Conservation (phyloP, 2,797 vertebrate species). For the Halcyon smyrnensis region DNA sequence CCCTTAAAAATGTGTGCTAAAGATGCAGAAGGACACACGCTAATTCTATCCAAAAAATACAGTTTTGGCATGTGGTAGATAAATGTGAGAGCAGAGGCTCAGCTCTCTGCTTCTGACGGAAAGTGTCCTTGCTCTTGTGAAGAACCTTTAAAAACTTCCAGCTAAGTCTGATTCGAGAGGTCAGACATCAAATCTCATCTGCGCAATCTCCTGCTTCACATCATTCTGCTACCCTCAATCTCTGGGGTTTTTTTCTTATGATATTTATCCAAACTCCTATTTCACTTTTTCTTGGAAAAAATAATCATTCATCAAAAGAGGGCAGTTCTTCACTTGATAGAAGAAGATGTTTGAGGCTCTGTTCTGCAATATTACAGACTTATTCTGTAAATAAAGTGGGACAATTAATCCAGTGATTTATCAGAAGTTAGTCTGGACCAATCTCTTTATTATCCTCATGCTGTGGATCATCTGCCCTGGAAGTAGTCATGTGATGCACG, state of each 20-base stretch:
- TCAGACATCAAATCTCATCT: conserved; percentile 49
- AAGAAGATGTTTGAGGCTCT: background rate
- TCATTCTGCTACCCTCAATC: conserved; percentile 40
- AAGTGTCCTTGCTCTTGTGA: conserved; percentile 8
- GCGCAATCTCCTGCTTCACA: conserved; percentile 9
- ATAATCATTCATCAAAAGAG: background rate
- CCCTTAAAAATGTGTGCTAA: background rate
- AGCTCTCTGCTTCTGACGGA: background rate
- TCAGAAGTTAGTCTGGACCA: background rate
- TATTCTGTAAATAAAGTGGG: background rate
- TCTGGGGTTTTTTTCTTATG: background rate
- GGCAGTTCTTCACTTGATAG: background rate
- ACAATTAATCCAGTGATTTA: background rate
- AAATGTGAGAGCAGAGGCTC: background rate
- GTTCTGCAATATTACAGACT: background rate
- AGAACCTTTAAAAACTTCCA: conserved; percentile 23
- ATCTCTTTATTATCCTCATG: background rate
- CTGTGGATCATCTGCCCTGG: background rate
- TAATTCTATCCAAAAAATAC: background rate
- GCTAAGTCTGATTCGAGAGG: conserved; percentile 14
- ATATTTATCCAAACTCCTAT: conserved; percentile 37
- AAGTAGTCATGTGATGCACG: background rate
- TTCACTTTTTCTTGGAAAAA: conserved; percentile 13
- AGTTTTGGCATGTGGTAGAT: background rate
- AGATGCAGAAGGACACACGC: background rate